Evolutionary conservation across 2,797 vertebrate species (phyloP).

Genomic region (Florisuga fusca): DNA sequence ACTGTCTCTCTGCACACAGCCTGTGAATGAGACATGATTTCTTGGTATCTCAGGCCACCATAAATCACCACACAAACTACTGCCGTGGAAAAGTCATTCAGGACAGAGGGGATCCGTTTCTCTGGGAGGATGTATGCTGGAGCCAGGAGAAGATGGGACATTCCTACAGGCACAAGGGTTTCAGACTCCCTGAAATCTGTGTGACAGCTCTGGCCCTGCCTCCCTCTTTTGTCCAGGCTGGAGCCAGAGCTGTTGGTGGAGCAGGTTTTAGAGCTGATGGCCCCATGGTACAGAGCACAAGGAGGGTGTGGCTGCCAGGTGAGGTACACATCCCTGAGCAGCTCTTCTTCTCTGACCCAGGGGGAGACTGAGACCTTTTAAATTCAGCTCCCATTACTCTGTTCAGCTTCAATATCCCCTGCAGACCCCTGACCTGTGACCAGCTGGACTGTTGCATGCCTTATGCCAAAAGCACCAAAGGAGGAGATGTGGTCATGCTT

Average conservation of each 20-base stretch:
- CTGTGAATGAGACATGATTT: not conserved
- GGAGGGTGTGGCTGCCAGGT: not conserved
- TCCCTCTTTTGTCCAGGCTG: not conserved
- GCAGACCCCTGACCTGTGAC: not conserved
- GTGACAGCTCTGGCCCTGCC: not conserved
- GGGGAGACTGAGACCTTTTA: not conserved
- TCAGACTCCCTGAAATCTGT: not conserved
- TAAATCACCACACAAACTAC: not conserved
- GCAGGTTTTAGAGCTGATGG: not conserved
- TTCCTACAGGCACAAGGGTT: not conserved
- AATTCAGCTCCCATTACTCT: not conserved
- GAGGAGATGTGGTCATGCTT: not conserved
- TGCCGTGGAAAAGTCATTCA: not conserved
- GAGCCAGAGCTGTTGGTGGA: not conserved
- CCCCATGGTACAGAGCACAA: not conserved
- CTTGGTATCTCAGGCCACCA: not conserved
- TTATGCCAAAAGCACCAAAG: not conserved
- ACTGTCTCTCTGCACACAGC: rapidly evolving
- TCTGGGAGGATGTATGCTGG: not conserved
- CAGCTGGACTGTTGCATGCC: not conserved
- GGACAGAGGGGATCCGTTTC: not conserved
- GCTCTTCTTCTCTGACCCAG: not conserved
- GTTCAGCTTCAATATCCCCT: not conserved
- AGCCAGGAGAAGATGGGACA: rapidly evolving
- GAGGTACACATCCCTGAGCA: not conserved